These are phyloP conservation scores for Seira ritae DNA, from an alignment of 2,888 invertebrate species.

Conservation along the genomic window DNA sequence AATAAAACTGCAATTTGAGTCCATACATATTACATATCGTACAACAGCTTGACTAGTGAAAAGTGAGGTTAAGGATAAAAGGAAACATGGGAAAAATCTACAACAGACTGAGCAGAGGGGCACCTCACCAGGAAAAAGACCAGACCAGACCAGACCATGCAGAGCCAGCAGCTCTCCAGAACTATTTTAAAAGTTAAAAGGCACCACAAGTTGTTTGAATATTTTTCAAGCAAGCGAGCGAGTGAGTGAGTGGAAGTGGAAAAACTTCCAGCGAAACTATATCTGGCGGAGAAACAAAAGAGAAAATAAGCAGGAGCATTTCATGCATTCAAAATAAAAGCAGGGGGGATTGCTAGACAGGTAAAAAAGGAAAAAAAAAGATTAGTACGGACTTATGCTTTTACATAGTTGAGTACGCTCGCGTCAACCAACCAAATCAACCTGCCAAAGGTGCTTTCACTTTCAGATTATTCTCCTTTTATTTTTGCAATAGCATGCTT, in stretches of 20 bases:
- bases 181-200: constrained; percentile 39
- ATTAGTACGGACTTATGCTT: constrained; percentile 26
- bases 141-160: background rate
- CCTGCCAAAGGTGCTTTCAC: background rate
- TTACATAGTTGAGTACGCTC: background rate
- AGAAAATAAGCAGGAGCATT: constrained; percentile 20
- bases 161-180: too few relatives aligned
- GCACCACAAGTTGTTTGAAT: constrained; percentile 34
- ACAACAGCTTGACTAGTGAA: background rate
- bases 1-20: constrained; percentile 20
- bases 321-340: constrained; percentile 56
- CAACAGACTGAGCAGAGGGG: background rate
- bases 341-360: constrained; percentile 20
- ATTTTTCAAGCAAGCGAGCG: background rate
- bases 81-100: constrained; percentile 20
- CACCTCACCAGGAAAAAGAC: background rate
- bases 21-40: constrained; percentile 8
- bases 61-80: constrained; percentile 15
- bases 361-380: constrained; percentile 29
- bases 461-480: too few relatives aligned
- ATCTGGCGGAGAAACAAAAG: background rate
- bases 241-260: background rate
- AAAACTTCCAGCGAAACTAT: background rate
- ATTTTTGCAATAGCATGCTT: too few relatives aligned
- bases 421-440: background rate